phyloP scores from a whole-genome alignment of 2,797 vertebrate species.

The Natrix natrix region DNA sequence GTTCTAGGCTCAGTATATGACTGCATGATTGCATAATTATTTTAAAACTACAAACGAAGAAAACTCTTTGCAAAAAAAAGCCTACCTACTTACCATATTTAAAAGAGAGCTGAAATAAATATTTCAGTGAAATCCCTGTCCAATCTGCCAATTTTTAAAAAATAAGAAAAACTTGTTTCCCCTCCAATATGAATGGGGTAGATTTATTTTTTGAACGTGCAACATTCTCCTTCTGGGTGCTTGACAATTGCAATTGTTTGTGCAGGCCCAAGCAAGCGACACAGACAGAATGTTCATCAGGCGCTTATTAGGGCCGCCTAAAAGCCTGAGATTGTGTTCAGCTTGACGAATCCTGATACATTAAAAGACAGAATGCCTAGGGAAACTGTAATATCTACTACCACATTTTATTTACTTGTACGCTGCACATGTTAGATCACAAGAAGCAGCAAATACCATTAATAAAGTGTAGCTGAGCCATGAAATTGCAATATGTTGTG shows the following conservation, averaged over 20 bases:
- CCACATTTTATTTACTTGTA: neutral
- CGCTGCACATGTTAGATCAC: neutral
- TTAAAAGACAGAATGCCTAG: neutral
- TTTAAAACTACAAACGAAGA: neutral
- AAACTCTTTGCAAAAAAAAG: neutral
- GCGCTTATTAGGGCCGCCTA: neutral
- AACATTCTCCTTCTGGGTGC: neutral
- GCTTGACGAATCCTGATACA: no score
- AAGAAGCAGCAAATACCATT: neutral
- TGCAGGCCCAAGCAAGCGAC: neutral
- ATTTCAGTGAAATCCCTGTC: neutral
- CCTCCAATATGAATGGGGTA: neutral
- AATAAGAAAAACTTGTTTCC: neutral
- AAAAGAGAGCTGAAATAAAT: neutral
- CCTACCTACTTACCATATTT: neutral
- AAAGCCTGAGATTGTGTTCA: neutral
- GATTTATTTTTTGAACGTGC: neutral
- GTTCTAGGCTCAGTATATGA: neutral
- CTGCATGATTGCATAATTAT: neutral
- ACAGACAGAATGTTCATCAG: neutral
- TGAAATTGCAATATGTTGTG: neutral
- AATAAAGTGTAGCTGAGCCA: neutral
- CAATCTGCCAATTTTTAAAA: neutral
- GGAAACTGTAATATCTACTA: neutral
- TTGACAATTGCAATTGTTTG: neutral